Evolutionary conservation across 1,140 invertebrate genomes (phyloP).

Genomic region (Macrocentrus cingulum): DNA sequence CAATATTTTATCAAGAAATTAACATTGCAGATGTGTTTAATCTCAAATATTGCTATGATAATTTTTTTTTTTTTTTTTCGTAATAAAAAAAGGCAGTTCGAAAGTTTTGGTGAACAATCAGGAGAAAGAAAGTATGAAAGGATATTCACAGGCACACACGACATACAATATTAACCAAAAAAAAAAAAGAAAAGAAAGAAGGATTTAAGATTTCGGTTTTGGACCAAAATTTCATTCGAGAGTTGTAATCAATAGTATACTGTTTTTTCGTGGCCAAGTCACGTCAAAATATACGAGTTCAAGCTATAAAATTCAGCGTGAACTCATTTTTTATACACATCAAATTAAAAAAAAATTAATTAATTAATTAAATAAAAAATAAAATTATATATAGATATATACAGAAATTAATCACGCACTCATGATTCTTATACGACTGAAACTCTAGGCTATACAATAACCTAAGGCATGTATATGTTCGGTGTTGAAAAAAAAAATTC

Average conservation of each 20-base stretch:
- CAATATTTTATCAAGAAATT: too few relatives aligned
- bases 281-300: not conserved
- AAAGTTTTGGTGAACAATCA: conserved; percentile 14
- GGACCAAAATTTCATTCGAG: conserved; percentile 32
- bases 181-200: too few relatives aligned
- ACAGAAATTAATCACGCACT: conserved; percentile 25
- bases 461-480: conserved; percentile 58
- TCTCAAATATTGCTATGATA: too few relatives aligned
- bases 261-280: not conserved
- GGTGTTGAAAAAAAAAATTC: conserved; percentile 54
- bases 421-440: conserved; percentile 49
- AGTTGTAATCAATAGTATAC: conserved; percentile 5
- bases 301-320: conserved; percentile 6
- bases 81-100: not conserved
- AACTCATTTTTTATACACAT: conserved; percentile 29
- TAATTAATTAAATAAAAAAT: conserved; percentile 31
- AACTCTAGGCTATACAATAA: conserved; percentile 58
- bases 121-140: conserved; percentile 23
- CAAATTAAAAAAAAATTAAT: conserved; percentile 13
- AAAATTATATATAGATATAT: too few relatives aligned
- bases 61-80: too few relatives aligned
- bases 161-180: conserved; percentile 19
- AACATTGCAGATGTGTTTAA: too few relatives aligned
- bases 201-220: conserved; percentile 30
- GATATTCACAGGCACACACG: conserved; percentile 15